Base-by-base conservation (phyloP, 2,113 vertebrate species). In the Bubo scandiacus region DNA sequence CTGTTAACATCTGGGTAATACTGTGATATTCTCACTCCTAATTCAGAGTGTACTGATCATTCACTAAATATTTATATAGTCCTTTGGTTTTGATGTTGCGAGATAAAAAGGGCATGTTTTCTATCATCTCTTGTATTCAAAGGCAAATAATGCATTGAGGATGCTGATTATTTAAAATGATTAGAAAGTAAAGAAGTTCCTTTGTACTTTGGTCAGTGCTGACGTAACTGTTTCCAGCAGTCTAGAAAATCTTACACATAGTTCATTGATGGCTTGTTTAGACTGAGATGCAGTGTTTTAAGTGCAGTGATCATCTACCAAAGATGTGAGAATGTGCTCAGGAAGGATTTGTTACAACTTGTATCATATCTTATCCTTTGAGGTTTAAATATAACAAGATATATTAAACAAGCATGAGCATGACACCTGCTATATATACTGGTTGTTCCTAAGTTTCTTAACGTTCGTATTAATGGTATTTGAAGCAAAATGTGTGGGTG, bases 331-430 rank as follows among this genome's bases (percentile, higher is more conserved):
- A 87, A 89, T n/a, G 43, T 20, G 52, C 79, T 86, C 66, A 38
- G 92, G 82, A 95, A 88, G 93, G 70, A 85, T 88, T 90, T 86
- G 93, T 91, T 95, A 49, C 61, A 88, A 72, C 95, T 68, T 14
- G 86, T 43, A 38, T 58, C 10, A 0, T 57, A 20, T 90, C 79
- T 84, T n/a, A 32, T 57, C 65, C 74, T 93, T 94, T 82, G 85
- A 94, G 49, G 67, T 93, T 95, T 85, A 88, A 88, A 65, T 93
- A 61, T 47, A 91, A 82, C 20, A 34, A 85, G 70, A 72, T 82
- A 4, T 15, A 54, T 93, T 82, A 82, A 87, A 90, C 95, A 94
- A 94, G 92, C 73, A 47, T 21, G 62, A 93, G 58, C 88, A 70
- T 90, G 92, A 93, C 62, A 40, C 23, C 70, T 65, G 74, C 40